These are phyloP conservation scores for Lochmaea crataegi DNA, from an alignment of 2,888 invertebrate genomes.

Conservation along the genomic window DNA sequence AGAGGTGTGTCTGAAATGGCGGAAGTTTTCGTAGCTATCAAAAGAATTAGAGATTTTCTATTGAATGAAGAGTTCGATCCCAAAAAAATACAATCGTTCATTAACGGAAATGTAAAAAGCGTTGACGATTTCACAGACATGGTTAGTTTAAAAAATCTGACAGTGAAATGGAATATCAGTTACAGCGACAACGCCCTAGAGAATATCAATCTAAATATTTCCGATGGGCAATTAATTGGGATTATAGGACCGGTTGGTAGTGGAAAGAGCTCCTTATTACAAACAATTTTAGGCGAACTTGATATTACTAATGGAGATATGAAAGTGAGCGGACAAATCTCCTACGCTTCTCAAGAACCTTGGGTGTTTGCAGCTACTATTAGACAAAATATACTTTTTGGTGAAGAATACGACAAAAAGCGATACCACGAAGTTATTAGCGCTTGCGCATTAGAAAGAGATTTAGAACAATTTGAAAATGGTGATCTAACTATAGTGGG, in stretches of 20 bases:
- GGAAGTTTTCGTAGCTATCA: constrained; percentile 64
- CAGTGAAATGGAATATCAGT: constrained; percentile 60
- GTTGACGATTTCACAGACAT: constrained; percentile 69
- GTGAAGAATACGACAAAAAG: constrained; percentile 72
- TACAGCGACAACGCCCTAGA: constrained; percentile 59
- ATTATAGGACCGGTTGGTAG: constrained; percentile 71
- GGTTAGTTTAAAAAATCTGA: constrained; percentile 66
- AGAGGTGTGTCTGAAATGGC: constrained; percentile 65
- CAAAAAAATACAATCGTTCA: constrained; percentile 35
- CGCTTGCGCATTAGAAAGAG: constrained; percentile 78
- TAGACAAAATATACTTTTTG: constrained; percentile 88
- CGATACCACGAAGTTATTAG: constrained; percentile 71
- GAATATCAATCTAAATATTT: constrained; percentile 56
- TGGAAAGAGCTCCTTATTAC: constrained; percentile 58
- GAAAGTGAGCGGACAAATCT: constrained; percentile 72
- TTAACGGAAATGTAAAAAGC: constrained; percentile 48
- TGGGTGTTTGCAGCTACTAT: constrained; percentile 86
- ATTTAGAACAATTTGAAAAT: constrained; percentile 78
- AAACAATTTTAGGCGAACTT: constrained; percentile 77
- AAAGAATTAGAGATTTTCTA: constrained; percentile 62
- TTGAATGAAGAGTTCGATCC: constrained; percentile 56
- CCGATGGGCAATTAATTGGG: constrained; percentile 65
- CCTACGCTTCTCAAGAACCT: constrained; percentile 87
- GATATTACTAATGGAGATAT: constrained; percentile 71
- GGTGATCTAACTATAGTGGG: constrained; percentile 81